Percentiles rank a stretch among this genome's conserved stretches.
Conservation (phyloP, 2,888 invertebrate genomes). For the Eupithecia inturbata region DNA sequence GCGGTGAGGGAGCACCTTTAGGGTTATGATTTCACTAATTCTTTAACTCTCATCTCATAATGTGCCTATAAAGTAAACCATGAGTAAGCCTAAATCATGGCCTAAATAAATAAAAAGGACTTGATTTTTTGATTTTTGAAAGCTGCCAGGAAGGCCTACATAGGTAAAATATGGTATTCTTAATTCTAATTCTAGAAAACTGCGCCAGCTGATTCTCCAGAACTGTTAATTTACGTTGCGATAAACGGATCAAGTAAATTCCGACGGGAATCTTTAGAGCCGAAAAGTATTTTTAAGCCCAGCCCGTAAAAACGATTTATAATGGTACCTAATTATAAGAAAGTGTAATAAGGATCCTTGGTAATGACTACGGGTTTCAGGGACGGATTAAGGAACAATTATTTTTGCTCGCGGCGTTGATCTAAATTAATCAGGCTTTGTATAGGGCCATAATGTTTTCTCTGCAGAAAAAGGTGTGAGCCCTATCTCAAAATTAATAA, state of each 20-base stretch:
- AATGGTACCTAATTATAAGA: conserved; percentile 41
- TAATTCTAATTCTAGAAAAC: background rate
- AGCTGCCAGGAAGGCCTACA: too few relatives aligned
- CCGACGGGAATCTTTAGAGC: conserved; percentile 44
- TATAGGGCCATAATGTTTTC: background rate
- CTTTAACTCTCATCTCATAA: too few relatives aligned
- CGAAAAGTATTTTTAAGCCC: conserved; percentile 46
- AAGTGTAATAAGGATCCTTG: conserved; percentile 36
- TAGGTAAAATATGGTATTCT: background rate
- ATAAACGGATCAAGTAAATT: conserved; percentile 53
- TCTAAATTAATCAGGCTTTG: conserved; percentile 23
- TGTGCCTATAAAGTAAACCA: too few relatives aligned
- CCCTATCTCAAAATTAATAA: too few relatives aligned
- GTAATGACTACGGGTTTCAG: conserved; percentile 38
- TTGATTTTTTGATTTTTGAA: too few relatives aligned
- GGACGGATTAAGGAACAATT: conserved; percentile 35
- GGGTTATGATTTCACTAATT: too few relatives aligned
- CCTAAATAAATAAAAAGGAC: too few relatives aligned
- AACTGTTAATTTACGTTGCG: conserved; percentile 48
- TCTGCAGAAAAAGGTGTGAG: background rate
- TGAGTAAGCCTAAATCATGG: too few relatives aligned
- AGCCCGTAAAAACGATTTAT: conserved; percentile 50
- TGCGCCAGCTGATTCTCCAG: background rate
- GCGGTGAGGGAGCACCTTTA: too few relatives aligned
- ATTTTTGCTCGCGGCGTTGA: conserved; percentile 31